These are phyloP conservation scores for Enteromius radiatus DNA, from an alignment of 2,797 vertebrate genomes.

Conservation along the genomic window DNA sequence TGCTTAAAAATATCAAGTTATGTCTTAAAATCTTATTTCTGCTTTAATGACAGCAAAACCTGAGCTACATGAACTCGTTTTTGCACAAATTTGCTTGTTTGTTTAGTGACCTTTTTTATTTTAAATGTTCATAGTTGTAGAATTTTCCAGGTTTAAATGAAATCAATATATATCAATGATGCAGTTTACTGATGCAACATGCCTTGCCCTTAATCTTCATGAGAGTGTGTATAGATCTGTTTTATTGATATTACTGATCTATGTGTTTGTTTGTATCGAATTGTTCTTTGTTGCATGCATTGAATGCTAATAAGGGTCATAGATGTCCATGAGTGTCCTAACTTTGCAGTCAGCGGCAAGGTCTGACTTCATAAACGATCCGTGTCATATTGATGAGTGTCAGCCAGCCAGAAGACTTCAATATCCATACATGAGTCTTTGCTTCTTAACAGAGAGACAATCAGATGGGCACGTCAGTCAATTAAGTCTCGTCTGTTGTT, in stretches of 20 bases:
- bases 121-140: background rate
- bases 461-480: slow-evolving; percentile 30
- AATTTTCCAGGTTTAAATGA: background rate
- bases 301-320: slow-evolving; percentile 19
- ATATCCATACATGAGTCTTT: slow-evolving; percentile 7
- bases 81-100: background rate
- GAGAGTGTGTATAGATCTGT: background rate
- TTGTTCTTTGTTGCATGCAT: slow-evolving; percentile 29
- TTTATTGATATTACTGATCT: slow-evolving; percentile 13
- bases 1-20: background rate
- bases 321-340: background rate
- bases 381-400: slow-evolving; percentile 18
- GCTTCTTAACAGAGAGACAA: slow-evolving; percentile 28
- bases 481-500: slow-evolving; percentile 29
- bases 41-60: background rate
- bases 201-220: background rate
- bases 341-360: slow-evolving; percentile 1
- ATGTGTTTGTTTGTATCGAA: background rate
- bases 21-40: background rate
- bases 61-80: background rate
- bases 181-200: background rate
- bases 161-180: background rate
- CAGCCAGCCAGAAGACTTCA: slow-evolving; percentile 2
- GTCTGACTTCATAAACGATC: slow-evolving; percentile 18
- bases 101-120: background rate